Base-by-base conservation (phyloP, 2,888 invertebrate genomes). In the Campaea margaritaria region DNA sequence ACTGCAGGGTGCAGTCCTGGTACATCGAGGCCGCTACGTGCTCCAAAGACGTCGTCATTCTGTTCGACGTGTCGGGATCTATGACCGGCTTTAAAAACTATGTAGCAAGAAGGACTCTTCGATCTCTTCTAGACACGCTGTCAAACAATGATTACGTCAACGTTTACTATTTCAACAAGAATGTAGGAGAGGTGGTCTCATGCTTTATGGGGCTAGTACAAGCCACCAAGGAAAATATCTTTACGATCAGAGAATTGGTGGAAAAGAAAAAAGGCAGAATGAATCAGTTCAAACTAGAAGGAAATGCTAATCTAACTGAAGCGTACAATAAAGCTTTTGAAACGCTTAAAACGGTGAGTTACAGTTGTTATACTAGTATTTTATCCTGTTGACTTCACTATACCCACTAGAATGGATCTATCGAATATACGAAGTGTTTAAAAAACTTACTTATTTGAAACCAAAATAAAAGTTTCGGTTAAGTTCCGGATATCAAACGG, bases 91-190 rank as follows among this genome's bases (percentile, higher is more conserved):
- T 94, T 67, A 93, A 94, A 53, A 94, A 94, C 78, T 95, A 95
- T 72, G 94, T 96, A 36, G 98, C 98, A 12, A 95, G 96, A 74
- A 95, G 96, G 76, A 99, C 99, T 0, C 96, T 99, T 16, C 94
- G 95, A 59, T 96, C 96, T 41, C 95, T 99, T 61, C 87, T 99
- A 73, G 97, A 98, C 64, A 99, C 99, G 0, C 94, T 99, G 48
- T 98, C 98, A 8, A 99, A 99, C 82, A 99, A 99, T 84, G 99
- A 99, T 86, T 99, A 96, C 82, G 97, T 99, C 57, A 99, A 99
- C 75, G 96, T 99, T 28, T 95, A 97, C 73, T 95, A 95, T 80
- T 97, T 96, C 74, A 97, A 97, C 71, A 95, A 95, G 42, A 93
- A 89, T 0, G 95, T 96, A 0, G 82, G 93, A 8, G 96, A 96